A percentile compares a stretch with the other conserved stretches of the same genome.
Conservation (phyloP, 2,113 vertebrate genomes). For the Canis aureus region DNA sequence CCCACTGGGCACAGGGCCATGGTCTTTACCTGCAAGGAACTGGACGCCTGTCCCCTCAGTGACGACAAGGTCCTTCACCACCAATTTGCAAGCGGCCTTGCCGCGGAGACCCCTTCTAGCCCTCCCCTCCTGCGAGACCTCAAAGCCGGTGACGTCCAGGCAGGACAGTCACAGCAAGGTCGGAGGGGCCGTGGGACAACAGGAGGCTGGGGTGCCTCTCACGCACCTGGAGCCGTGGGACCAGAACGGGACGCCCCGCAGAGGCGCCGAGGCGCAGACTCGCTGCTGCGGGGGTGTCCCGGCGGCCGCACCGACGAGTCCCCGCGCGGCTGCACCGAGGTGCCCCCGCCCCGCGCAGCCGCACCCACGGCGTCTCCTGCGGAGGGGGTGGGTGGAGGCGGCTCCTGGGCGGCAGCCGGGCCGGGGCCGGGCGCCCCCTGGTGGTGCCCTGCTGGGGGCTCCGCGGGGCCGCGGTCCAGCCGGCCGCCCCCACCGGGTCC, state of each 20-base stretch:
- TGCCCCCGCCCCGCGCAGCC: too few relatives aligned
- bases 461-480: background rate
- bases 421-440: background rate
- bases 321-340: too few relatives aligned
- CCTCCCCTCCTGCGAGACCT: background rate
- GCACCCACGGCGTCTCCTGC: background rate
- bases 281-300: background rate
- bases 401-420: accelerated
- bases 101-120: background rate
- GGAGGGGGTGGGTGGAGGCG: accelerated
- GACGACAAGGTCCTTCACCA: background rate
- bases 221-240: background rate
- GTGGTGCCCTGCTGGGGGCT: background rate
- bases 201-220: background rate
- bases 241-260: background rate
- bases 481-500: background rate
- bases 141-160: background rate
- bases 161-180: background rate
- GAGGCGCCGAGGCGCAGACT: background rate
- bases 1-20: background rate
- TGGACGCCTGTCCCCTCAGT: background rate
- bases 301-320: too few relatives aligned
- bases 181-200: background rate
- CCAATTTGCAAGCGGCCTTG: background rate
- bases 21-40: background rate